These are phyloP conservation scores for Drosophila falleni DNA, from an alignment of 2,888 invertebrate genomes.

Conservation along the genomic window DNA sequence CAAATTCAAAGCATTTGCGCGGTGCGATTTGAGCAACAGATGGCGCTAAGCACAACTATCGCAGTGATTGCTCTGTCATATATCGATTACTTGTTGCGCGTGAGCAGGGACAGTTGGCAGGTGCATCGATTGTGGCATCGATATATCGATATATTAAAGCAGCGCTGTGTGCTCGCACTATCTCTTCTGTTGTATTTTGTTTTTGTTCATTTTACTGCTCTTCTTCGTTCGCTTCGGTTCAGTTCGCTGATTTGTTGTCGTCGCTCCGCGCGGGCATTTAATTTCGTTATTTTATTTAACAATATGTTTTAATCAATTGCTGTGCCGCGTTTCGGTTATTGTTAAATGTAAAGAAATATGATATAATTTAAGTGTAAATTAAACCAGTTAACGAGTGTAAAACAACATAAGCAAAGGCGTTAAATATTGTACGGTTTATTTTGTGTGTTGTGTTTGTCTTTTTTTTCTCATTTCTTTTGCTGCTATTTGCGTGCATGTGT, in stretches of 20 bases:
- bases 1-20: background rate
- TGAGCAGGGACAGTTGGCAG: background rate
- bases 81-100: constrained; percentile 9
- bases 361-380: background rate
- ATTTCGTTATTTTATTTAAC: constrained; percentile 13
- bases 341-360: background rate
- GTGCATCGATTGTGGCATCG: constrained; percentile 8
- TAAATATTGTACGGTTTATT: constrained; percentile 25
- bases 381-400: constrained; percentile 4
- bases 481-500: background rate
- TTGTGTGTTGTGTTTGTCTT: constrained; percentile 28
- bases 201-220: constrained; percentile 51
- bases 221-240: constrained; percentile 47
- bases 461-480: constrained; percentile 17
- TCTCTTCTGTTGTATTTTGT: constrained; percentile 37
- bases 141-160: constrained; percentile 28
- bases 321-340: constrained; percentile 8
- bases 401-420: constrained; percentile 1
- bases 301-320: constrained; percentile 21
- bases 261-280: constrained; percentile 17
- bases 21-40: background rate
- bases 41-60: background rate
- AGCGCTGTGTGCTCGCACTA: background rate
- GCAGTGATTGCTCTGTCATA: background rate
- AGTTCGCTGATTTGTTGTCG: constrained; percentile 43